Evolutionary conservation across 2,888 invertebrate species (phyloP).

Genomic region (Drosophila emarginata): DNA sequence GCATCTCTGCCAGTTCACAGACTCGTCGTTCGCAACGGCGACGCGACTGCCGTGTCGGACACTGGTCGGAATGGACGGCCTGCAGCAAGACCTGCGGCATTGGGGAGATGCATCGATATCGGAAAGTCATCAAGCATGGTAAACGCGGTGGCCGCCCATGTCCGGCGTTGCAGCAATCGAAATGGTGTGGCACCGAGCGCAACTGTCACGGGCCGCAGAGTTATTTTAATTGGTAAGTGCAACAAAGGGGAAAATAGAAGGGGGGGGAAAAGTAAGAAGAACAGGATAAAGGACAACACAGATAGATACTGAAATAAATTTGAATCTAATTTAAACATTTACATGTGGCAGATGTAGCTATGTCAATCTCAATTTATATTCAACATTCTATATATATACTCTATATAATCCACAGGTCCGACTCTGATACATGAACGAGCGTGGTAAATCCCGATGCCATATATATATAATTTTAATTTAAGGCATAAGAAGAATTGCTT

Average conservation of each 20-base stretch:
- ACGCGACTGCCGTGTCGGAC: conserved; percentile 90
- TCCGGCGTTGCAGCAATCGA: conserved; percentile 91
- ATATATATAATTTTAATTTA: conserved; percentile 76
- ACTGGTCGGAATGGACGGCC: conserved; percentile 93
- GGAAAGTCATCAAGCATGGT: conserved; percentile 90
- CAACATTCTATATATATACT: no score
- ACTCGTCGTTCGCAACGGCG: conserved; percentile 80
- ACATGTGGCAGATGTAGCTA: neutral
- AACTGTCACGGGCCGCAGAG: conserved; percentile 85
- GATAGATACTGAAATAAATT: conserved; percentile 24
- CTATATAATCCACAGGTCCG: conserved; percentile 53
- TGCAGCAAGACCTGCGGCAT: conserved; percentile 95
- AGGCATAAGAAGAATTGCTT: conserved; percentile 75
- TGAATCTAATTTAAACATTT: conserved; percentile 34
- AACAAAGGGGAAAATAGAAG: neutral
- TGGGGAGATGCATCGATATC: conserved; percentile 91
- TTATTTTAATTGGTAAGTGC: conserved; percentile 86
- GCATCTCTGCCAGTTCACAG: conserved; percentile 70
- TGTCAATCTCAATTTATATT: neutral
- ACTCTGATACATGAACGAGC: conserved; percentile 79
- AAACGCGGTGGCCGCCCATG: conserved; percentile 91
- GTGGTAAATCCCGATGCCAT: conserved; percentile 25
- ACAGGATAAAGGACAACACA: no score
- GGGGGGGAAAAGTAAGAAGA: neutral
- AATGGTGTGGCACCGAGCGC: conserved; percentile 92